Evolutionary conservation across 2,888 invertebrate genomes (phyloP).

Genomic region (Morpho achilles): DNA sequence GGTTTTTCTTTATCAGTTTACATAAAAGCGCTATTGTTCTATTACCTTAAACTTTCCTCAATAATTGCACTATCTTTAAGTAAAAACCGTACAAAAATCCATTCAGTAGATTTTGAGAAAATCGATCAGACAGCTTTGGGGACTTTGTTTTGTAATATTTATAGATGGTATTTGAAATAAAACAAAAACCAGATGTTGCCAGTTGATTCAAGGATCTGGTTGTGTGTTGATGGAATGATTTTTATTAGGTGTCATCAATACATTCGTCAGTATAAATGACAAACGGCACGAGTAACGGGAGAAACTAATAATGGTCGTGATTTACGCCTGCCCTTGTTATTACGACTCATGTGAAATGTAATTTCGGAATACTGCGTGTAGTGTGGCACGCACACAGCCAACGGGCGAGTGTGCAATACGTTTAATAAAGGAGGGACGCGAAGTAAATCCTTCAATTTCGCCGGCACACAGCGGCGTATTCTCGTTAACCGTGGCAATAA

Average conservation of each 20-base stretch:
- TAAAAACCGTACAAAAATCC: no score
- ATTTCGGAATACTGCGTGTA: slow-evolving; percentile 73
- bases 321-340: slow-evolving; percentile 78
- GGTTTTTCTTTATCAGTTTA: no score
- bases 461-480: slow-evolving; percentile 77
- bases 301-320: slow-evolving; percentile 78
- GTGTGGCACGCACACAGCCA: slow-evolving; percentile 52
- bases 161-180: no score
- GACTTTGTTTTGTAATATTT: no score
- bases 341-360: slow-evolving; percentile 79
- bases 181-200: no score
- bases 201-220: not conserved
- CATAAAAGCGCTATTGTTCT: no score
- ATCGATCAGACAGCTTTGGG: no score
- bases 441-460: slow-evolving; percentile 80
- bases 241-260: slow-evolving; percentile 6
- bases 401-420: slow-evolving; percentile 68
- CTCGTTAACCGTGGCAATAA: slow-evolving; percentile 79
- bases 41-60: no score
- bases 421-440: slow-evolving; percentile 79
- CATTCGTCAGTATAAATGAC: slow-evolving; percentile 63
- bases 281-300: slow-evolving; percentile 68
- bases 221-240: not conserved
- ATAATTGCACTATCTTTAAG: no score
- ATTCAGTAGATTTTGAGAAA: no score